Percentiles rank a stretch among this genome's conserved stretches.
These are phyloP conservation scores for Thymelicus acteon DNA, from an alignment of 2,888 invertebrate genomes.

Conservation along the genomic window DNA sequence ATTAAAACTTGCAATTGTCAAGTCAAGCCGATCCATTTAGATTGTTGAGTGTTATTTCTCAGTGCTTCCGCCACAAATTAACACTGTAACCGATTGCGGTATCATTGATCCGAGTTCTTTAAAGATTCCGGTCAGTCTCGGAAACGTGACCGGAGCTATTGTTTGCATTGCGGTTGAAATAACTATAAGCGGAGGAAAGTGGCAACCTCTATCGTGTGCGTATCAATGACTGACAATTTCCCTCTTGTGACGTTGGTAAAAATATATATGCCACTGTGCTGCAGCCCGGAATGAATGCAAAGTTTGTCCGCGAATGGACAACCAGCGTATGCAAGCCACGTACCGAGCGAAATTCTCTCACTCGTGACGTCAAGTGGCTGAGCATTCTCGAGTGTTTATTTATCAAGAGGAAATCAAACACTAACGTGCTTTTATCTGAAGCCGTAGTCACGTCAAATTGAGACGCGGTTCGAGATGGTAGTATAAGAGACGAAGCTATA, in stretches of 20 bases:
- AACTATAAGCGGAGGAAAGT: conserved; percentile 74
- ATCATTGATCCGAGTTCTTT: conserved; percentile 57
- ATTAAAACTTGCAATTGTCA: conserved; percentile 60
- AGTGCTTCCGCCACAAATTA: conserved; percentile 55
- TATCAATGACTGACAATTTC: conserved; percentile 72
- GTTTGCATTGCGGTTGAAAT: conserved; percentile 75
- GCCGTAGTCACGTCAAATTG: conserved; percentile 40
- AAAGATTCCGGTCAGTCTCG: conserved; percentile 58
- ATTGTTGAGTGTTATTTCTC: conserved; percentile 43
- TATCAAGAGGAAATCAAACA: conserved; percentile 42
- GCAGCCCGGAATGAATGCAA: conserved; percentile 75
- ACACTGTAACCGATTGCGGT: conserved; percentile 54
- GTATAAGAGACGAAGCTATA: conserved; percentile 30
- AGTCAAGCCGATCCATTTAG: conserved; percentile 55
- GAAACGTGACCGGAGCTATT: conserved; percentile 74
- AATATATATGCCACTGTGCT: conserved; percentile 73
- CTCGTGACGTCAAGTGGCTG: conserved; percentile 58
- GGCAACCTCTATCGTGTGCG: conserved; percentile 69
- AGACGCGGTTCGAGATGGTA: conserved; percentile 43
- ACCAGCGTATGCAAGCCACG: conserved; percentile 68
- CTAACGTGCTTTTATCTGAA: conserved; percentile 36
- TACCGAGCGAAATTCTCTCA: conserved; percentile 63
- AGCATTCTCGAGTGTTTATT: conserved; percentile 51
- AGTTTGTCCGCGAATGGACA: conserved; percentile 64
- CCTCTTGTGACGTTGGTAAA: conserved; percentile 61